Conservation (phyloP, 2,797 vertebrate species). For the Carduelis carduelis region DNA sequence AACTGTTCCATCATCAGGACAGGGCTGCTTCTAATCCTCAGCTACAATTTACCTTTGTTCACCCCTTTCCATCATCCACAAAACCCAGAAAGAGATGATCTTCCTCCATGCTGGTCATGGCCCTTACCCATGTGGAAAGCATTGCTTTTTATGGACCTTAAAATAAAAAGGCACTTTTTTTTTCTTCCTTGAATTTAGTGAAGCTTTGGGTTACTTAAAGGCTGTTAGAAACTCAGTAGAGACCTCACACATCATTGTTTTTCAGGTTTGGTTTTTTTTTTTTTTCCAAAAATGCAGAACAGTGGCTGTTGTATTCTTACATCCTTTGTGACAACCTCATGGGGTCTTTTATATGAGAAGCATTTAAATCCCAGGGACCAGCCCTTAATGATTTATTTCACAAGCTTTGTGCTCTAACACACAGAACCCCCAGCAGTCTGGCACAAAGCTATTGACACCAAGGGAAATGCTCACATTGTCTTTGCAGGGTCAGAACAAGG, state of each 20-base stretch:
- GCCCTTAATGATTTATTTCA: not conserved
- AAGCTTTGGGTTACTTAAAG: not conserved
- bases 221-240: not conserved
- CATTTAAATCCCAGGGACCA: not conserved
- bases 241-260: slow-evolving; percentile 1
- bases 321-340: not conserved
- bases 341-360: not conserved
- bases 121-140: not conserved
- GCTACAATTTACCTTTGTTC: slow-evolving; percentile 8
- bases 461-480: not conserved
- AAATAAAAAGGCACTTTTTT: not conserved
- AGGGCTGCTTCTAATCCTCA: not conserved
- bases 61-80: not conserved
- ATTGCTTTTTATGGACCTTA: slow-evolving; percentile 14
- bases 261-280: not conserved
- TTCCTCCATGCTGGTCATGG: not conserved
- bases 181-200: not conserved
- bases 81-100: not conserved
- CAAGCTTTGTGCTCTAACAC: not conserved
- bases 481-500: not conserved
- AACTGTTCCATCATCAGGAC: not conserved
- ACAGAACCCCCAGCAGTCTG: not conserved
- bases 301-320: not conserved
- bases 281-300: not conserved
- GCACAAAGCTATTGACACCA: not conserved